Evolutionary conservation across 1,140 invertebrate genomes (phyloP).

Genomic region (Leptoteleia sp.): DNA sequence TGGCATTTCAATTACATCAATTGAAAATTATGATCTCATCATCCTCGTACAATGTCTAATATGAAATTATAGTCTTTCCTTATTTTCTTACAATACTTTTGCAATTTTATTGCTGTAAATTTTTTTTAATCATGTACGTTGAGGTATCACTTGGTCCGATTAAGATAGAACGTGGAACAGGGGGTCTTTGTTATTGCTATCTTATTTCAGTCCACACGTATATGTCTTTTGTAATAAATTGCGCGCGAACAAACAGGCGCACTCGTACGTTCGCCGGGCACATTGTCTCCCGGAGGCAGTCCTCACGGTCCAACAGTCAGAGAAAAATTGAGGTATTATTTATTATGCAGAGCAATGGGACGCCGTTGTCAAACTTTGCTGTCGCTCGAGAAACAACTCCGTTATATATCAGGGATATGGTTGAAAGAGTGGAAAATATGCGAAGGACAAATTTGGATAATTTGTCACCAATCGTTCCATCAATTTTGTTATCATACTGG

Average conservation of each 20-base stretch:
- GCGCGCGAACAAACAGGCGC: slow-evolving; percentile 29
- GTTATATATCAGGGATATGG: slow-evolving; percentile 19
- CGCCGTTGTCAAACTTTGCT: slow-evolving; percentile 49
- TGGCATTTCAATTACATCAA: too few species aligned
- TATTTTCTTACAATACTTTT: too few species aligned
- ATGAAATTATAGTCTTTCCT: too few species aligned
- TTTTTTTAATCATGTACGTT: too few species aligned
- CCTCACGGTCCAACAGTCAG: slow-evolving; percentile 32
- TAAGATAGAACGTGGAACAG: slow-evolving; percentile 2
- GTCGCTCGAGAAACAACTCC: slow-evolving; percentile 27
- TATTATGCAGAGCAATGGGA: slow-evolving; percentile 54
- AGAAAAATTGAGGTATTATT: slow-evolving; percentile 56
- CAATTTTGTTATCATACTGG: not conserved
- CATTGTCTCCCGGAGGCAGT: slow-evolving; percentile 41
- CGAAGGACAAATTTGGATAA: slow-evolving; percentile 23
- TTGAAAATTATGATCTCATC: too few species aligned
- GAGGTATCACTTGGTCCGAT: not conserved
- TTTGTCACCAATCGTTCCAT: slow-evolving; percentile 27
- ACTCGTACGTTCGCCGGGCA: slow-evolving; percentile 8
- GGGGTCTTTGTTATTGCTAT: slow-evolving; percentile 23
- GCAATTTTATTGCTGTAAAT: too few species aligned
- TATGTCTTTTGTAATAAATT: slow-evolving; percentile 57
- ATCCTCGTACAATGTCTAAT: too few species aligned
- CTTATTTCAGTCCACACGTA: slow-evolving; percentile 24
- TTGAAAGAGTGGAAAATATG: slow-evolving; percentile 11